These are phyloP conservation scores for Euphonia xanthogaster DNA, from an alignment of 2,797 vertebrate species.

Conservation along the genomic window DNA sequence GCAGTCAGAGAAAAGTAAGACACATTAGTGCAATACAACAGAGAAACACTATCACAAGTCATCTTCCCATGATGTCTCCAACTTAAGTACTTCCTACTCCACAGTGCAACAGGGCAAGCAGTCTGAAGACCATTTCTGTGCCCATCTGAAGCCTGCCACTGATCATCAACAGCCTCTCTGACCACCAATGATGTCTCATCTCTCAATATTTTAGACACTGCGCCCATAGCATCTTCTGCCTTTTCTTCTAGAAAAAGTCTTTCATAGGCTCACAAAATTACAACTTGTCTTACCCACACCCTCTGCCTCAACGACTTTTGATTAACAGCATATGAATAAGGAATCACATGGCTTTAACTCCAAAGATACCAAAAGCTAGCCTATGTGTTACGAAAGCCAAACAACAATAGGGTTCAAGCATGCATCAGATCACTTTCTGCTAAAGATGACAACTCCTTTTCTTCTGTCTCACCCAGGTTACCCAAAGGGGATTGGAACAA, in stretches of 20 bases:
- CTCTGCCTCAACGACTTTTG: not conserved
- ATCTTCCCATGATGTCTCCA: not conserved
- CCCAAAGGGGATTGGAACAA: not conserved
- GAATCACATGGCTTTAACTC: not conserved
- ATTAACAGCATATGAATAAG: not conserved
- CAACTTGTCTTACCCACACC: not conserved
- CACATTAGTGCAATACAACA: not conserved
- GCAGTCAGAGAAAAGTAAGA: not conserved
- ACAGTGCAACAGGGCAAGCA: not conserved
- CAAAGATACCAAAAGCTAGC: not conserved
- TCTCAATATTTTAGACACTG: not conserved
- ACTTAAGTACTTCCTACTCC: not conserved
- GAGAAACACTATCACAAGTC: not conserved
- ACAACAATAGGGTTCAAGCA: not conserved
- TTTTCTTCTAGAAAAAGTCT: not conserved
- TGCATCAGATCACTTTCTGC: not conserved
- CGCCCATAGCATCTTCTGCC: accelerated
- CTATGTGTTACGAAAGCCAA: accelerated
- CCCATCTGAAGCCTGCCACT: not conserved
- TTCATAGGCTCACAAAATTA: not conserved
- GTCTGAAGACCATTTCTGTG: not conserved
- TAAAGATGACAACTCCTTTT: not conserved
- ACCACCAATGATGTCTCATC: accelerated
- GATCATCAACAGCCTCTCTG: not conserved
- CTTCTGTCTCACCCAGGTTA: not conserved